A percentile compares a stretch with the other conserved stretches of the same genome.
Conservation (phyloP, 2,797 vertebrate species). For the Leuciscus waleckii region DNA sequence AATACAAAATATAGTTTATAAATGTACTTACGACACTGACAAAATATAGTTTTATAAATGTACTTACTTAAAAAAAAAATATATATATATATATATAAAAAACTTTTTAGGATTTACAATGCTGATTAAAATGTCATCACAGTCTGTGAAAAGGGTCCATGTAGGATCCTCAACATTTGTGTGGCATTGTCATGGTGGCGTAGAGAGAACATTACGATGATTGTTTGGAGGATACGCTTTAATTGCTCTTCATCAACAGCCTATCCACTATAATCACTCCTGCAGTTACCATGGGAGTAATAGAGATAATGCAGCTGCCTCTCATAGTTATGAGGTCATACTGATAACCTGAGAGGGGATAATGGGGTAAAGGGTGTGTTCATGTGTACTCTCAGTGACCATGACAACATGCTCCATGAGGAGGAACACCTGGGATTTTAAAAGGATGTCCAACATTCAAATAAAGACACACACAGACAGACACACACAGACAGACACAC, state of each 20-base stretch:
- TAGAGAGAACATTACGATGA: conserved; percentile 31
- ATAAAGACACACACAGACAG: background rate
- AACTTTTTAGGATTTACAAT: too few species aligned
- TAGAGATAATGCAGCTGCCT: conserved; percentile 54
- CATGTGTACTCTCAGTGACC: conserved; percentile 12
- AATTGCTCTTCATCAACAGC: conserved; percentile 55
- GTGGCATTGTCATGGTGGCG: conserved; percentile 3
- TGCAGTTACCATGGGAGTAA: conserved; percentile 54
- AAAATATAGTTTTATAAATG: too few species aligned
- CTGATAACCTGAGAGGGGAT: conserved; percentile 46
- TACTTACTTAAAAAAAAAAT: too few species aligned
- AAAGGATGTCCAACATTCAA: conserved; percentile 39
- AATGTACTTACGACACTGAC: too few species aligned
- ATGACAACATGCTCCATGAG: conserved; percentile 20
- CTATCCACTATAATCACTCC: conserved; percentile 55
- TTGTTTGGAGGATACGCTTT: conserved; percentile 45
- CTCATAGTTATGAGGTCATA: conserved; percentile 51
- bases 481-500: background rate
- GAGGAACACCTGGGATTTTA: conserved; percentile 39
- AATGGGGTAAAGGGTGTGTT: conserved; percentile 35
- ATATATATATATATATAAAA: too few species aligned
- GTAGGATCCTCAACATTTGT: conserved; percentile 10
- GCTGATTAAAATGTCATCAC: background rate
- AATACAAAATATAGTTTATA: too few species aligned
- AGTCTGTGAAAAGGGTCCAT: background rate